Evolutionary conservation across 2,113 vertebrate species (phyloP), one percentile per base, ranked within the genome.

Genomic region (Myotis lucifugus): DNA sequence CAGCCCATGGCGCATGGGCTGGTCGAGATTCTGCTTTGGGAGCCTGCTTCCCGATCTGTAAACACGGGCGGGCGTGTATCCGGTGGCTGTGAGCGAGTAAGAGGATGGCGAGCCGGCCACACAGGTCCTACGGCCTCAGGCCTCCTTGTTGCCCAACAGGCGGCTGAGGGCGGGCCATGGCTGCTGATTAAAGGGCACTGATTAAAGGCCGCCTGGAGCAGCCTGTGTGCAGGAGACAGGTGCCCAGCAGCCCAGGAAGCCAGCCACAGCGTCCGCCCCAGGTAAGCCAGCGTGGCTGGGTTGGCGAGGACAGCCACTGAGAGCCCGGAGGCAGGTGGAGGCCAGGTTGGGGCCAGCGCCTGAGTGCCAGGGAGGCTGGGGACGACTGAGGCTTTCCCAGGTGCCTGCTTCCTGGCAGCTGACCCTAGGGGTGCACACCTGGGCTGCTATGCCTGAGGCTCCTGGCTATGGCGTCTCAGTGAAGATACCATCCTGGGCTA

Each of bases 181-280:
- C 84, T 32, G 12, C 78, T 89, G 89, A 89, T 76, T 76, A 76
- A 76, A 76, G 19, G 67, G 82, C n/a, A 10, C 85, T 88, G 94
- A 90, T 96, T 97, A 97, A 97, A 97, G 95, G 95, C 87, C 0
- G 42, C 95, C 95, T 14, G 23, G 72, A 97, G 94, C 95, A 82
- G 96, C 90, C 97, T 67, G 61, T 87, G 77, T 0, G 9, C 59
- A 85, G 81, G 72, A 88, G 81, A 95, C 95, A 93, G 92, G 94
- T 96, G 87, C 72, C 86, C 52, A 88, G 77, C 88, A 96, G 92
- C 94, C 66, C 76, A 94, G 90, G 94, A 93, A 85, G 90, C 88
- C 67, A 6, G 91, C 52, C 59, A 46, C 59, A 46, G 74, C 23
- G 11, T 54, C 90, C 0, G 40, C 84, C 72, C n/a, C 92, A 96